A percentile compares a stretch with the other conserved stretches of the same genome.
Conservation (phyloP, 2,113 vertebrate genomes). For the Burhinus oedicnemus region DNA sequence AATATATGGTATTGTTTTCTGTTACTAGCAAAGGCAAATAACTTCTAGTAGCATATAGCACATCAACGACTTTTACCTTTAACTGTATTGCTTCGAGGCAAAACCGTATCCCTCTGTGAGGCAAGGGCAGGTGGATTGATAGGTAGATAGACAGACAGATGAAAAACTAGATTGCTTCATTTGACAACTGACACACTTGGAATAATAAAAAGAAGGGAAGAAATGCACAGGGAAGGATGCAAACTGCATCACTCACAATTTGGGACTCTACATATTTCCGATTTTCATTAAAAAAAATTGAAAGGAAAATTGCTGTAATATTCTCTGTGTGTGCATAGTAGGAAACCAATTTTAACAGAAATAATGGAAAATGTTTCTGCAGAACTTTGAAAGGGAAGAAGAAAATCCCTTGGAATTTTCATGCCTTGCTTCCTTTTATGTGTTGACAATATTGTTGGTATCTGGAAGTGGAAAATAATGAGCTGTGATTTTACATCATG, state of each 20-base stretch:
- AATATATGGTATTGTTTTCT: background rate
- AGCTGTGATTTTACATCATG: background rate
- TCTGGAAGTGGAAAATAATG: background rate
- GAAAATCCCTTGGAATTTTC: background rate
- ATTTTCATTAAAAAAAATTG: background rate
- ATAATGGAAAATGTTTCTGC: background rate
- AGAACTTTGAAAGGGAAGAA: background rate
- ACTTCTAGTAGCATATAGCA: background rate
- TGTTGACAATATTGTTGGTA: background rate
- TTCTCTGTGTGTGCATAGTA: background rate
- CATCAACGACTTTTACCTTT: background rate
- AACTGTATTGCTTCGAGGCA: background rate
- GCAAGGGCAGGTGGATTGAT: background rate
- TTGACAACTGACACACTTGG: background rate
- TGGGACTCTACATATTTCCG: background rate
- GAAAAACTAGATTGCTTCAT: background rate
- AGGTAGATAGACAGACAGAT: background rate
- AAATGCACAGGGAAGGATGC: background rate
- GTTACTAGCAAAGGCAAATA: background rate
- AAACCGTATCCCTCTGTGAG: background rate
- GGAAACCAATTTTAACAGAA: background rate
- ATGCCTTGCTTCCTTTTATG: background rate
- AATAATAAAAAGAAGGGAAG: background rate
- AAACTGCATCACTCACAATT: background rate
- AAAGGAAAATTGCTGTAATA: background rate